phyloP scores from a whole-genome alignment of 2,113 vertebrate genomes.

The Australoheros scitulus region DNA sequence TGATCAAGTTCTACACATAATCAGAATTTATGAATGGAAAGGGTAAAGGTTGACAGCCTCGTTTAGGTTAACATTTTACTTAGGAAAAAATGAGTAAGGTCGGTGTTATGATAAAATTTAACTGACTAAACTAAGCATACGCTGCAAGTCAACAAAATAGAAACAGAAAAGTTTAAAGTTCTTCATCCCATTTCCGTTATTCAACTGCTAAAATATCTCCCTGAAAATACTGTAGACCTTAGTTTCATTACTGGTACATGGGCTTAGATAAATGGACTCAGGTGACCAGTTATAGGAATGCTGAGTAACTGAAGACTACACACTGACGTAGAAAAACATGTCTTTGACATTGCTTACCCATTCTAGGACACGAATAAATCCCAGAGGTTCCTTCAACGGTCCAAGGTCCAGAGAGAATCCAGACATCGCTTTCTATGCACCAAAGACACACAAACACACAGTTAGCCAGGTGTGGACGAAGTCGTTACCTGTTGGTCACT shows the following conservation, averaged over 20 bases:
- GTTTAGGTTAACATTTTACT: background rate
- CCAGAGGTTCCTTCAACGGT: conserved; percentile 90
- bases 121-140: no score
- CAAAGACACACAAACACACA: background rate
- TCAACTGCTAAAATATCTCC: background rate
- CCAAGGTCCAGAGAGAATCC: conserved; percentile 84
- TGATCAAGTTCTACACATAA: background rate
- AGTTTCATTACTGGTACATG: background rate
- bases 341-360: conserved; percentile 84
- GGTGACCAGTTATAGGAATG: background rate
- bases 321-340: background rate
- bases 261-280: background rate
- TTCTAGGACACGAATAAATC: conserved; percentile 91
- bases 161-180: background rate
- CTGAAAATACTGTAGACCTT: no score
- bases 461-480: background rate
- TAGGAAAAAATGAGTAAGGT: background rate
- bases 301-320: no score
- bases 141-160: background rate
- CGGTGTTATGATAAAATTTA: background rate
- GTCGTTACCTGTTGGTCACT: conserved; percentile 34
- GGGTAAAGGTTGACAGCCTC: background rate
- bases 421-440: conserved; percentile 59
- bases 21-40: background rate
- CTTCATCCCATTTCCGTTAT: background rate